A percentile compares a stretch with the other conserved stretches of the same genome.
phyloP scores from a whole-genome alignment of 2,888 invertebrate genomes.

The Thyatira batis region DNA sequence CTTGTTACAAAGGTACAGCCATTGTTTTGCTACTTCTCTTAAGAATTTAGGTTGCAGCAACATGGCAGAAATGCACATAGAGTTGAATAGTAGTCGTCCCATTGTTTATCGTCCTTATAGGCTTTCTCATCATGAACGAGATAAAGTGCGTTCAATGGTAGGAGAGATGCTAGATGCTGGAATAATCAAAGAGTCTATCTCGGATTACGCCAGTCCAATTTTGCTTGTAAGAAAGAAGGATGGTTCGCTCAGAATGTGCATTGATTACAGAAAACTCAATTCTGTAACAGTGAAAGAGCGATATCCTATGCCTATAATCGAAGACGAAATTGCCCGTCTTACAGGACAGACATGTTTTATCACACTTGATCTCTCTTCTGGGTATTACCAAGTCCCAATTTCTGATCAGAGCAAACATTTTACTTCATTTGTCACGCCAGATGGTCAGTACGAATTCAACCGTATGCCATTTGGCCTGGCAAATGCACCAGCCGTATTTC shows the following conservation, averaged over 20 bases:
- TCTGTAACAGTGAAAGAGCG: constrained; percentile 18
- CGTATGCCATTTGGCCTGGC: constrained; percentile 33
- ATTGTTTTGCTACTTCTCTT: too few relatives aligned
- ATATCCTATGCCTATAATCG: constrained; percentile 23
- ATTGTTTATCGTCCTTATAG: constrained; percentile 27
- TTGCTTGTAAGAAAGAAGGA: too few relatives aligned
- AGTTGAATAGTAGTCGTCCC: constrained; percentile 12
- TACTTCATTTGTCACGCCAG: constrained; percentile 50
- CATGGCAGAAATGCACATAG: constrained; percentile 20
- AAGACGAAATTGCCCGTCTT: constrained; percentile 20
- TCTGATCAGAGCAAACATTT: constrained; percentile 17
- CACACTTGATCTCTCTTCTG: constrained; percentile 17
- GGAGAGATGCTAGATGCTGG: neutral
- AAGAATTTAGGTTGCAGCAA: constrained; percentile 21
- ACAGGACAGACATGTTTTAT: constrained; percentile 19
- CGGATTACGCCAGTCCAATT: neutral
- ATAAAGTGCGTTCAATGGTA: constrained; percentile 11
- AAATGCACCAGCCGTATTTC: too few relatives aligned
- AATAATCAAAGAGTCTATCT: too few relatives aligned
- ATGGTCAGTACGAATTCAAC: constrained; percentile 41
- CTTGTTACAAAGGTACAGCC: constrained; percentile 2
- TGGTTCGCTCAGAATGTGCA: neutral
- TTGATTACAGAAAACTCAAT: neutral
- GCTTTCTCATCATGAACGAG: constrained; percentile 19
- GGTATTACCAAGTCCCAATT: constrained; percentile 2